phyloP scores from a whole-genome alignment of 2,888 invertebrate genomes.

The Apodemia zela region DNA sequence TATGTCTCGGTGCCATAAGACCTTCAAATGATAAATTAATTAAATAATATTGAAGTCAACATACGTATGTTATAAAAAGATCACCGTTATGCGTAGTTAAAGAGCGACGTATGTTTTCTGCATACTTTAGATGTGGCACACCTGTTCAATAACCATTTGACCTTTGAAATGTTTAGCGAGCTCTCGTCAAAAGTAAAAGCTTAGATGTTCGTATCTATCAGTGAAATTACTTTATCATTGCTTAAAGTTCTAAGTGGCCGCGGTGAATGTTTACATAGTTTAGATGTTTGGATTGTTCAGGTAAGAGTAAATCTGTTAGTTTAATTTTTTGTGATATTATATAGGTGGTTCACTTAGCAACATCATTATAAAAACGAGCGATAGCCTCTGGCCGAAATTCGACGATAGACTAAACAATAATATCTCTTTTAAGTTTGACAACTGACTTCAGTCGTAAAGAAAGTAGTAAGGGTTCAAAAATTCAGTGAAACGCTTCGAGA shows the following conservation, averaged over 20 bases:
- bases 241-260: not conserved
- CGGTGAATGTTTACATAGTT: no score
- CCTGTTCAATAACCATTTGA: conserved; percentile 32
- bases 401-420: no score
- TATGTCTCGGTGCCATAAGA: not conserved
- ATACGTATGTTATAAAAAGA: not conserved
- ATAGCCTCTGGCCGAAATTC: no score
- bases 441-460: no score
- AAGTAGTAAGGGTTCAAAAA: no score
- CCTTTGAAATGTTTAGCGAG: conserved; percentile 30
- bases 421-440: no score
- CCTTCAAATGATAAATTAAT: conserved; percentile 7
- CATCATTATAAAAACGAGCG: no score
- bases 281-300: no score
- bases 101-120: conserved; percentile 8
- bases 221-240: conserved; percentile 25
- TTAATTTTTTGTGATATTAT: no score
- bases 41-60: conserved; percentile 8
- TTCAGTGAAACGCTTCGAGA: no score
- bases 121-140: conserved; percentile 24
- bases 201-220: not conserved
- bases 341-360: no score
- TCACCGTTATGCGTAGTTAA: not conserved
- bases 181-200: conserved; percentile 36
- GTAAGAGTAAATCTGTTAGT: no score